phyloP scores from a whole-genome alignment of 2,888 invertebrate genomes.

The Hypselothyrea guttata region DNA sequence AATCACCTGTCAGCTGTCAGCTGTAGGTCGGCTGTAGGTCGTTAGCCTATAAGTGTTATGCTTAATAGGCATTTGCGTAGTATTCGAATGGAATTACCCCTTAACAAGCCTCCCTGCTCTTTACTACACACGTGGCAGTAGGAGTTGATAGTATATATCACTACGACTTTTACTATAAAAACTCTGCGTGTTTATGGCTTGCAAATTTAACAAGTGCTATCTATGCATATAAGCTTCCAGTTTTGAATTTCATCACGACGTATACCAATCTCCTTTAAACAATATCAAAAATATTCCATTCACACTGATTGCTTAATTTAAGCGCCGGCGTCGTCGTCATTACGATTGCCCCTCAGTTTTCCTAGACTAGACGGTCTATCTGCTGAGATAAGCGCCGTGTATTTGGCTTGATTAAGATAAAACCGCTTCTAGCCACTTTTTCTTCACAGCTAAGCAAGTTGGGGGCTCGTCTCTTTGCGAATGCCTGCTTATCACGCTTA shows the following conservation, averaged over 20 bases:
- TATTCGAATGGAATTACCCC: conserved; percentile 36
- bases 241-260: too few species aligned
- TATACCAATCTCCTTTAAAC: not conserved
- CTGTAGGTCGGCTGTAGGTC: conserved; percentile 66
- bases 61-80: conserved; percentile 25
- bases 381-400: conserved; percentile 3
- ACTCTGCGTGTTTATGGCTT: not conserved
- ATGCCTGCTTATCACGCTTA: conserved; percentile 27
- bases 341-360: not conserved
- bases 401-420: conserved; percentile 13
- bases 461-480: conserved; percentile 57
- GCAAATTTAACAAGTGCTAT: not conserved
- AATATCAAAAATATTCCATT: too few species aligned
- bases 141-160: not conserved
- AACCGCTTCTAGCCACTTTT: conserved; percentile 27
- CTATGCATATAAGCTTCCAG: not conserved
- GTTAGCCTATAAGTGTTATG: conserved; percentile 21
- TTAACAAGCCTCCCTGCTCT: conserved; percentile 14
- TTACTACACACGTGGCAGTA: not conserved
- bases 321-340: not conserved
- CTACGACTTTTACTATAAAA: not conserved
- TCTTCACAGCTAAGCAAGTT: not conserved
- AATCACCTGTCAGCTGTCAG: not conserved
- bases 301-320: not conserved
- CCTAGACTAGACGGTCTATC: not conserved